A percentile compares a stretch with the other conserved stretches of the same genome.
Conservation (phyloP, 2,113 vertebrate species). For the Grantiella picta region DNA sequence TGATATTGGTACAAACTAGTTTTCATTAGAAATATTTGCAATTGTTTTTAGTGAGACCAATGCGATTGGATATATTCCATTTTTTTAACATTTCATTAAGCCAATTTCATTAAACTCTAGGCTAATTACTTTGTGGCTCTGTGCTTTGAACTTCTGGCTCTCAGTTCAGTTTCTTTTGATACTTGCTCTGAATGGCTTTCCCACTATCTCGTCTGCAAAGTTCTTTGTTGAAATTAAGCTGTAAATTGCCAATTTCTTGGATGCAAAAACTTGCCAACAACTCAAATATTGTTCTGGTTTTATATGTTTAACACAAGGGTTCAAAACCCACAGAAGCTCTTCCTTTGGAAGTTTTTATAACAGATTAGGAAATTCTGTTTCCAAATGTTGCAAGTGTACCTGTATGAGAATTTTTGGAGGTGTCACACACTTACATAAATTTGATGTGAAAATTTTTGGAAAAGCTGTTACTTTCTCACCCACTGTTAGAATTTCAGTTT, state of each 20-base stretch:
- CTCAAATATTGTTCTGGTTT: not conserved
- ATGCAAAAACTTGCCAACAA: not conserved
- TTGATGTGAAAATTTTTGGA: not conserved
- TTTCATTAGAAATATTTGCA: not conserved
- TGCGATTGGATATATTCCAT: not conserved
- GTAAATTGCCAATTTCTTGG: not conserved
- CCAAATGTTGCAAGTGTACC: not conserved
- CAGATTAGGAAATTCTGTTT: accelerated
- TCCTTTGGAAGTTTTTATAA: accelerated
- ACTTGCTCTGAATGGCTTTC: not conserved
- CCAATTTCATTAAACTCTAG: not conserved
- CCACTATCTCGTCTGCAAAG: not conserved
- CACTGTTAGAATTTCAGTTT: not conserved
- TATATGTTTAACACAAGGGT: not conserved
- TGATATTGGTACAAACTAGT: not conserved
- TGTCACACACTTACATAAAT: not conserved
- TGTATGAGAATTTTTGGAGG: accelerated
- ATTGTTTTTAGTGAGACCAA: not conserved
- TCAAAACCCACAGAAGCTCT: not conserved
- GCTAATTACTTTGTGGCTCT: not conserved
- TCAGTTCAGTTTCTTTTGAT: not conserved
- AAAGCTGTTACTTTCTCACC: not conserved
- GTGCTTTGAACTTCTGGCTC: not conserved
- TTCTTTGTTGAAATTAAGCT: not conserved
- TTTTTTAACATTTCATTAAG: not conserved